Evolutionary conservation across 1,140 invertebrate species (phyloP).

Genomic region (Euschistus heros): DNA sequence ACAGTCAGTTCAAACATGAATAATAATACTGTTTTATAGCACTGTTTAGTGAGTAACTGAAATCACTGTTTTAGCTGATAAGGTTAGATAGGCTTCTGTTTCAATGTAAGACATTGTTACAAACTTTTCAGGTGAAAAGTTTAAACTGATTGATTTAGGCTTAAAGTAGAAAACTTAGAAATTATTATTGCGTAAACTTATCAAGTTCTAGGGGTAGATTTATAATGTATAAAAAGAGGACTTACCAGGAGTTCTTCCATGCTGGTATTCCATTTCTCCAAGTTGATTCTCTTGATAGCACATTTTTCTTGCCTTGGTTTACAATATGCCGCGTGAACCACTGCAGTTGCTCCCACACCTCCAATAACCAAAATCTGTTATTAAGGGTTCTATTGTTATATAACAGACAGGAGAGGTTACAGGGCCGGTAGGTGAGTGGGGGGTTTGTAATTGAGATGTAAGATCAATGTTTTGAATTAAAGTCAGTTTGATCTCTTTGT

Average conservation of each 20-base stretch:
- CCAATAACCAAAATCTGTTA: constrained; percentile 9
- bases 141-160: no score
- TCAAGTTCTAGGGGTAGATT: no score
- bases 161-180: no score
- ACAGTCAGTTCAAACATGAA: no score
- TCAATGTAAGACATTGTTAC: no score
- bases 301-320: constrained; percentile 88
- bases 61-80: no score
- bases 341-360: constrained; percentile 93
- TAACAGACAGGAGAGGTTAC: constrained; percentile 7
- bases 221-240: no score
- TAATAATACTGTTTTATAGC: no score
- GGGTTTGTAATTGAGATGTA: background rate
- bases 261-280: constrained; percentile 99
- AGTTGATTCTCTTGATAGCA: constrained; percentile 97
- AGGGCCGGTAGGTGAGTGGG: background rate
- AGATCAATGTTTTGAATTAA: background rate
- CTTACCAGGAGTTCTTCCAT: constrained; percentile 85
- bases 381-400: constrained; percentile 1
- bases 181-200: no score
- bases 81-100: no score
- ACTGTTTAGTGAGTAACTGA: no score
- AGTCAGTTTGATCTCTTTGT: background rate
- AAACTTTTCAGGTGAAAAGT: no score
- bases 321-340: constrained; percentile 89